Conservation (phyloP, 1,140 invertebrate species). For the Dufourea novaeangliae region DNA sequence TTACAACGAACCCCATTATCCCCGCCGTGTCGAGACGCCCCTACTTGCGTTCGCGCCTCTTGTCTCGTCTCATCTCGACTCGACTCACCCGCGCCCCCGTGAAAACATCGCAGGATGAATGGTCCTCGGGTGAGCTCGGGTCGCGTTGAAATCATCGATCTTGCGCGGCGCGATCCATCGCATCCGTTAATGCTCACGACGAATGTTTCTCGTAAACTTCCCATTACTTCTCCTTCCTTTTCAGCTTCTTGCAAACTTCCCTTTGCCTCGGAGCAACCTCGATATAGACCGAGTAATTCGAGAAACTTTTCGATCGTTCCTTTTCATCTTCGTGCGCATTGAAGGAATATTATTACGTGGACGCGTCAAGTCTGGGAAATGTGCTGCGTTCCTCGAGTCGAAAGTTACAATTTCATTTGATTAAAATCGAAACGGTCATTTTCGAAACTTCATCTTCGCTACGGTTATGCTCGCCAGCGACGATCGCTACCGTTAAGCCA, state of each 20-base stretch:
- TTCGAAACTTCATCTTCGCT: not conserved
- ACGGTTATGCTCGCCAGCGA: not conserved
- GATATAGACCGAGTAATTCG: not conserved
- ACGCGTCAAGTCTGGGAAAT: too few species aligned
- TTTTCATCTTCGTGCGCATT: too few species aligned
- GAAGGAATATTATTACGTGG: too few species aligned
- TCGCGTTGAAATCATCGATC: constrained; percentile 1
- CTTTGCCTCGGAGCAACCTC: not conserved
- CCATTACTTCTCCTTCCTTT: too few species aligned
- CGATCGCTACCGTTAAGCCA: not conserved
- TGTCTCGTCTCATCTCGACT: constrained; percentile 2
- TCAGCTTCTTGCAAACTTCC: too few species aligned
- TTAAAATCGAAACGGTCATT: too few species aligned
- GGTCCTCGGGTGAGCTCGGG: not conserved
- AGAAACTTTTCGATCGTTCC: not conserved
- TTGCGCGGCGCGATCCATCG: not conserved
- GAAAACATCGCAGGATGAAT: constrained; percentile 1
- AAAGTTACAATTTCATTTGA: too few species aligned
- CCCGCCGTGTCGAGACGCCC: constrained; percentile 29
- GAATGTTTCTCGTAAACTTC: not conserved
- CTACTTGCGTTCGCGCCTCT: not conserved
- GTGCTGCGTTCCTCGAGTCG: too few species aligned
- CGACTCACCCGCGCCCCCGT: too few species aligned
- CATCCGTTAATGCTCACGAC: not conserved
- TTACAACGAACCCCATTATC: constrained; percentile 37